Percentiles rank a stretch among this genome's conserved stretches.
Conservation (phyloP, 2,797 vertebrate genomes). For the Perodicticus potto region DNA sequence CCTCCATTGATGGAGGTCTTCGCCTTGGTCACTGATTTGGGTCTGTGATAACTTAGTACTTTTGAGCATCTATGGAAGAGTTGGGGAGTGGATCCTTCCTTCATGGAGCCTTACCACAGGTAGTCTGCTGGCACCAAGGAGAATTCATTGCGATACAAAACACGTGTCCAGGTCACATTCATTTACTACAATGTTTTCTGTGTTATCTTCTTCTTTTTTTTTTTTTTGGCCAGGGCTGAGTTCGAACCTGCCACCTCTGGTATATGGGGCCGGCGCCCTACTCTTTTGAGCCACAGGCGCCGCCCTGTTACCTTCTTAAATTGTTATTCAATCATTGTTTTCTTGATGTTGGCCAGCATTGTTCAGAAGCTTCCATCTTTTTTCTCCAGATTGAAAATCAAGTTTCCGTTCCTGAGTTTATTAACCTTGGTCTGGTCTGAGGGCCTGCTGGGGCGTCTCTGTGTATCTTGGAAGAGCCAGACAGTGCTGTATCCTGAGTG, state of each 20-base stretch:
- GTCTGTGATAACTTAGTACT: background rate
- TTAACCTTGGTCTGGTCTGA: background rate
- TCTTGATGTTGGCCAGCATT: conserved; percentile 50
- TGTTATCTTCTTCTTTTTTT: too few relatives aligned
- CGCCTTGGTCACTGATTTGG: background rate
- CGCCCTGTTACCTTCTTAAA: background rate
- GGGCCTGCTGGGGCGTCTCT: background rate
- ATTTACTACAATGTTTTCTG: background rate
- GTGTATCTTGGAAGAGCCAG: background rate
- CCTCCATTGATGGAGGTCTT: background rate
- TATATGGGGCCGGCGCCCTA: too few relatives aligned
- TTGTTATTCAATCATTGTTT: conserved; percentile 11
- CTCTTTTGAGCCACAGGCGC: too few relatives aligned
- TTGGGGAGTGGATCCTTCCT: background rate
- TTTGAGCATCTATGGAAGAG: background rate
- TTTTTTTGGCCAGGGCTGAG: too few relatives aligned
- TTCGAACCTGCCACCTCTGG: too few relatives aligned
- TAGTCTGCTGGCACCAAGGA: background rate
- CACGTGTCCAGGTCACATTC: background rate
- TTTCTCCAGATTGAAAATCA: conserved; percentile 7
- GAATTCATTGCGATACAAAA: background rate
- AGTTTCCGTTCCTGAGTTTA: conserved; percentile 6
- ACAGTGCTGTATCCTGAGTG: background rate
- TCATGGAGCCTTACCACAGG: background rate
- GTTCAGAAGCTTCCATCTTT: conserved; percentile 19